A percentile compares a stretch with the other conserved stretches of the same genome.
These are phyloP conservation scores for Morus bassanus DNA, from an alignment of 2,797 vertebrate species.

Conservation along the genomic window DNA sequence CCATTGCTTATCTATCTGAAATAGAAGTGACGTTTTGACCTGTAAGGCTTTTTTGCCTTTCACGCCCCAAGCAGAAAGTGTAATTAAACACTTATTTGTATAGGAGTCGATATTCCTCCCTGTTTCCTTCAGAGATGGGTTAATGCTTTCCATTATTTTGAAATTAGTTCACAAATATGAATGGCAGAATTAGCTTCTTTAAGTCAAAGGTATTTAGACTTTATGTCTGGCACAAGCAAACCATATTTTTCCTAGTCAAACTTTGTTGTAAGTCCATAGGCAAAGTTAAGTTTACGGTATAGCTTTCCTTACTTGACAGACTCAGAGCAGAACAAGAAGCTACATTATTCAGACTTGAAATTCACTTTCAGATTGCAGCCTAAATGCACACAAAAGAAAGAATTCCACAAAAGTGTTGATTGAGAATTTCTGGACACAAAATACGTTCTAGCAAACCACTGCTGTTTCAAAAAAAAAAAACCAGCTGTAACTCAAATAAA, in stretches of 20 bases:
- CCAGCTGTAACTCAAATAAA: slow-evolving; percentile 13
- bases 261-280: background rate
- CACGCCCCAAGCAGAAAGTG: background rate
- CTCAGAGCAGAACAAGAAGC: background rate
- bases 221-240: background rate
- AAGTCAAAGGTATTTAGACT: background rate
- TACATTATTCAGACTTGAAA: background rate
- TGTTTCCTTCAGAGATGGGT: background rate
- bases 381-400: background rate
- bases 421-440: slow-evolving; percentile 32
- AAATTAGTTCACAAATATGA: background rate
- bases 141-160: background rate
- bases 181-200: background rate
- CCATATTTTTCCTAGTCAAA: background rate
- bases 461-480: background rate
- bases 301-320: background rate
- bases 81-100: background rate
- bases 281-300: background rate
- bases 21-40: background rate
- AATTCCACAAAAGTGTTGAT: background rate
- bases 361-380: background rate
- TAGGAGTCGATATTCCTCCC: background rate
- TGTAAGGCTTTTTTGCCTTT: background rate
- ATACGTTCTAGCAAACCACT: background rate
- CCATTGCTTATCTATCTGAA: background rate